phyloP scores from a whole-genome alignment of 2,113 vertebrate genomes.

The Misgurnus mizolepis region DNA sequence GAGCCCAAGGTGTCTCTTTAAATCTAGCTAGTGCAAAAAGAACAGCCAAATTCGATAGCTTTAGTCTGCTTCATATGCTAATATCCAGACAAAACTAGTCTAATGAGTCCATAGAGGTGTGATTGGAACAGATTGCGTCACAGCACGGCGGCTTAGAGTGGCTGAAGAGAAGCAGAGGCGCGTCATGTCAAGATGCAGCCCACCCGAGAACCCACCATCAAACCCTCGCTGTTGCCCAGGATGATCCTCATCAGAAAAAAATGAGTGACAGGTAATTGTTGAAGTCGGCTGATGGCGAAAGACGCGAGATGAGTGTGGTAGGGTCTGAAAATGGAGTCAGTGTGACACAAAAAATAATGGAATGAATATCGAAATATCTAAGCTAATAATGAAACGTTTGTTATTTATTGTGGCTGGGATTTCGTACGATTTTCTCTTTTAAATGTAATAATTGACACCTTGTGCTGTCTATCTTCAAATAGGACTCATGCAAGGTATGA shows the following conservation, averaged over 20 bases:
- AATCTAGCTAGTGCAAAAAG: slow-evolving; percentile 20
- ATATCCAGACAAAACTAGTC: slow-evolving; percentile 54
- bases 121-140: neutral
- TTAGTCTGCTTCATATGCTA: slow-evolving; percentile 63
- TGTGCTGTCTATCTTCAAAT: no score
- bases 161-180: slow-evolving; percentile 20
- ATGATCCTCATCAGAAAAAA: slow-evolving; percentile 18
- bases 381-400: neutral
- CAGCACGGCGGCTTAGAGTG: slow-evolving; percentile 2
- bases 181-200: slow-evolving; percentile 6
- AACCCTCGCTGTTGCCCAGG: neutral
- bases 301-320: neutral
- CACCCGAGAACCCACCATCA: slow-evolving; percentile 23
- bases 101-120: slow-evolving; percentile 62
- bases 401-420: neutral
- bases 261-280: slow-evolving; percentile 34
- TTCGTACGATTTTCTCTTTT: no score
- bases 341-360: neutral
- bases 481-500: no score
- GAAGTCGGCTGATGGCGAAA: neutral
- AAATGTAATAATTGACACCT: no score
- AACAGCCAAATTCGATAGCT: neutral
- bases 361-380: neutral
- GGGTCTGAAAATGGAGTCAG: neutral
- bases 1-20: slow-evolving; percentile 3